Evolutionary conservation across 2,888 invertebrate genomes (phyloP).

Genomic region (Ommatoiulus sabulosus): DNA sequence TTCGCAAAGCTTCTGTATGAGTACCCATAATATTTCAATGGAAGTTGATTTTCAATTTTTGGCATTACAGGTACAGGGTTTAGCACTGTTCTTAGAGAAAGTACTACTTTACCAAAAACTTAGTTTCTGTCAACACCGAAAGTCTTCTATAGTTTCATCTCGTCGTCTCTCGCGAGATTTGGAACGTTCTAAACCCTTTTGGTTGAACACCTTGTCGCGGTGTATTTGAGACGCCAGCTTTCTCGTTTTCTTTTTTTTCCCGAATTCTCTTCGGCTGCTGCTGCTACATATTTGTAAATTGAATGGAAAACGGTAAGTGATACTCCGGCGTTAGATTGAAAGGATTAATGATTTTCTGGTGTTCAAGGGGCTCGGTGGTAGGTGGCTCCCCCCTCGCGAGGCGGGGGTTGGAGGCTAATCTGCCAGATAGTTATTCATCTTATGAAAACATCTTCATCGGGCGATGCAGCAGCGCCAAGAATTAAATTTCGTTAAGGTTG

Average conservation of each 20-base stretch:
- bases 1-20: no score
- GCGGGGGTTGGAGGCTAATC: slow-evolving; percentile 21
- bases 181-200: no score
- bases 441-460: slow-evolving; percentile 22
- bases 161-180: no score
- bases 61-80: no score
- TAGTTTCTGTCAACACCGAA: no score
- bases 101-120: no score
- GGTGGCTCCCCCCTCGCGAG: not conserved
- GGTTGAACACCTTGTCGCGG: no score
- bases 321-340: not conserved
- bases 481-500: slow-evolving; percentile 44
- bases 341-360: not conserved
- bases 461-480: slow-evolving; percentile 6
- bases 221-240: not conserved
- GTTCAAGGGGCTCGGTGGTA: not conserved
- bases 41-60: no score
- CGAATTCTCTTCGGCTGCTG: not conserved
- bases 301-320: slow-evolving; percentile 27
- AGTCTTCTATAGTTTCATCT: no score
- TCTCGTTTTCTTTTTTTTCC: not conserved
- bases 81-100: no score
- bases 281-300: not conserved
- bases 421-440: slow-evolving; percentile 28
- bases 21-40: no score